phyloP scores from a whole-genome alignment of 1,140 invertebrate species.

The Catajapyx aquilonaris region DNA sequence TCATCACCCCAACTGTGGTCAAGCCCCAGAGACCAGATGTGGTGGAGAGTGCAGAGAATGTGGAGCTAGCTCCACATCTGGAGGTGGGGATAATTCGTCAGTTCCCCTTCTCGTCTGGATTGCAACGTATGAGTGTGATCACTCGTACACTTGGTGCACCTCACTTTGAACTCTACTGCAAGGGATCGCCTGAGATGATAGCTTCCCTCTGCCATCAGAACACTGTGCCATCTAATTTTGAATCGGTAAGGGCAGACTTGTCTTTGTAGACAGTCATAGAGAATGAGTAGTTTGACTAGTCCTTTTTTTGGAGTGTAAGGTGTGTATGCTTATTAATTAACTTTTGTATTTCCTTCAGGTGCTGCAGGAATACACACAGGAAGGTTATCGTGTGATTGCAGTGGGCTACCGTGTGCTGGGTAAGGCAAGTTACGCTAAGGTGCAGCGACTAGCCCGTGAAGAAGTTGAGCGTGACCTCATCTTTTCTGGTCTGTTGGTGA shows the following conservation, averaged over 20 bases:
- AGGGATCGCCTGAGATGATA: conserved; percentile 87
- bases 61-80: conserved; percentile 20
- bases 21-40: conserved; percentile 27
- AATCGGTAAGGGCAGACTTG: too few relatives aligned
- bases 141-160: conserved; percentile 48
- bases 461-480: conserved; percentile 55
- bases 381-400: conserved; percentile 74
- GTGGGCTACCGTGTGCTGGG: conserved; percentile 44
- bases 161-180: conserved; percentile 64
- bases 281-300: neutral
- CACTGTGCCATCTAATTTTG: too few relatives aligned
- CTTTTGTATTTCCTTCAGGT: conserved; percentile 37
- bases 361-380: conserved; percentile 58
- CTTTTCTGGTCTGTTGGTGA: conserved; percentile 67
- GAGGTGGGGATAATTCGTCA: conserved; percentile 67
- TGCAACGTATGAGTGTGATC: conserved; percentile 83
- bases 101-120: conserved; percentile 74
- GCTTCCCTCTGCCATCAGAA: too few relatives aligned
- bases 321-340: neutral
- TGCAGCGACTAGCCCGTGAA: conserved; percentile 31
- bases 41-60: conserved; percentile 9
- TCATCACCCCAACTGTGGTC: conserved; percentile 67
- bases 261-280: neutral
- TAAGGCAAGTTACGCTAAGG: conserved; percentile 21
- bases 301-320: neutral